These are phyloP conservation scores for Tipula confusa DNA, from an alignment of 2,888 invertebrate genomes.

Conservation along the genomic window DNA sequence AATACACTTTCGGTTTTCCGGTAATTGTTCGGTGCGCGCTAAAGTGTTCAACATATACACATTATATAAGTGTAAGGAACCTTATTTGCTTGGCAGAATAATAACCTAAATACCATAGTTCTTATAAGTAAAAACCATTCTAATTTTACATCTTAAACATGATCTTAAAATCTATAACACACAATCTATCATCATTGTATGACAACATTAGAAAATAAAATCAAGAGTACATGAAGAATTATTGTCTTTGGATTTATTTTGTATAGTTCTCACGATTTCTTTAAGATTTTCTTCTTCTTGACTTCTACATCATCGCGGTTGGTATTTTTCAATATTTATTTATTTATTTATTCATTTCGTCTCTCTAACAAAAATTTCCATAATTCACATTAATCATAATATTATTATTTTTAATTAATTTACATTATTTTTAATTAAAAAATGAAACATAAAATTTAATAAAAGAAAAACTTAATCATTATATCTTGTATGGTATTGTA, in stretches of 20 bases:
- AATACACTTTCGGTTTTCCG: neutral
- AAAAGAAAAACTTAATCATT: neutral
- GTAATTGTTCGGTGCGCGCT: neutral
- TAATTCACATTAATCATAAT: neutral
- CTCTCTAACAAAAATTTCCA: neutral
- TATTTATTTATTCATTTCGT: neutral
- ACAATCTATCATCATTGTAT: neutral
- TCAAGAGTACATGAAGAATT: conserved; percentile 4
- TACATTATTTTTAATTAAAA: neutral
- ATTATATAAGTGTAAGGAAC: neutral
- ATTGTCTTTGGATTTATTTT: neutral
- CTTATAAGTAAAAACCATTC: neutral
- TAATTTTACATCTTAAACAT: neutral
- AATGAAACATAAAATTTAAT: neutral
- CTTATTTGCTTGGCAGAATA: neutral
- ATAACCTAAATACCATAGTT: neutral
- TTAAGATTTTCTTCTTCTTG: neutral
- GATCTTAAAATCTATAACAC: neutral
- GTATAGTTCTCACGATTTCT: neutral
- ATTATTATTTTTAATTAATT: neutral
- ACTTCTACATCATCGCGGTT: neutral
- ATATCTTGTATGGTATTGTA: neutral
- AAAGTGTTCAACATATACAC: neutral
- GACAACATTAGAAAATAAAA: neutral
- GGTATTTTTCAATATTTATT: neutral